A percentile compares a stretch with the other conserved stretches of the same genome.
These are phyloP conservation scores for Drosophila nikananu DNA, from an alignment of 1,140 invertebrate genomes.

Conservation along the genomic window DNA sequence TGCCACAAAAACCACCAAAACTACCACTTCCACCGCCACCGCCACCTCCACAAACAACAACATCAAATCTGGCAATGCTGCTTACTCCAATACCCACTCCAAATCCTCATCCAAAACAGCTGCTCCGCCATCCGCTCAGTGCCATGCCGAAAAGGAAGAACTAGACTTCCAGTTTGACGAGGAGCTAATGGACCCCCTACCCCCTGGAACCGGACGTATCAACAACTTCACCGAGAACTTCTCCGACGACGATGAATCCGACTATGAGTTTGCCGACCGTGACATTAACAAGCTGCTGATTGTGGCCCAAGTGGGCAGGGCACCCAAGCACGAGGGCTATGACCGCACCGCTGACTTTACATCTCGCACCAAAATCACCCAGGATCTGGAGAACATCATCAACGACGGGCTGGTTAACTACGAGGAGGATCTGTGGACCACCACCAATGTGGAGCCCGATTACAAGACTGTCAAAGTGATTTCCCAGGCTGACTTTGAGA, in stretches of 20 bases:
- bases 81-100: slow-evolving; percentile 76
- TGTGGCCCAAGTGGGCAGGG: slow-evolving; percentile 93
- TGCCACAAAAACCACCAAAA: slow-evolving; percentile 32
- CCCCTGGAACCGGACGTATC: slow-evolving; percentile 89
- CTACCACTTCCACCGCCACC: slow-evolving; percentile 30
- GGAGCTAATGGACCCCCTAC: slow-evolving; percentile 91
- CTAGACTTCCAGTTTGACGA: slow-evolving; percentile 99
- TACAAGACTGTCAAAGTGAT: slow-evolving; percentile 97
- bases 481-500: slow-evolving; percentile 94
- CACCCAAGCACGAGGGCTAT: slow-evolving; percentile 94
- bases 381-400: slow-evolving; percentile 96
- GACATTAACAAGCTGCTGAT: slow-evolving; percentile 98
- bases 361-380: slow-evolving; percentile 95
- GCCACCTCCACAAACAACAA: slow-evolving; percentile 51
- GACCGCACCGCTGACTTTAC: slow-evolving; percentile 95
- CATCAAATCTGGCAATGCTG: slow-evolving; percentile 71
- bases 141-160: slow-evolving; percentile 91
- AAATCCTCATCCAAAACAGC: slow-evolving; percentile 84
- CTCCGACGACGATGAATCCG: slow-evolving; percentile 92
- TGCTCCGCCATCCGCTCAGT: slow-evolving; percentile 76
- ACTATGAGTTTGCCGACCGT: slow-evolving; percentile 95
- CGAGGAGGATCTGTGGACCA: slow-evolving; percentile 94
- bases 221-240: slow-evolving; percentile 93
- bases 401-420: slow-evolving; percentile 98
- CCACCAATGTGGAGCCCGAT: slow-evolving; percentile 85